phyloP scores from a whole-genome alignment of 2,888 invertebrate genomes.

The Osmoderma eremita region DNA sequence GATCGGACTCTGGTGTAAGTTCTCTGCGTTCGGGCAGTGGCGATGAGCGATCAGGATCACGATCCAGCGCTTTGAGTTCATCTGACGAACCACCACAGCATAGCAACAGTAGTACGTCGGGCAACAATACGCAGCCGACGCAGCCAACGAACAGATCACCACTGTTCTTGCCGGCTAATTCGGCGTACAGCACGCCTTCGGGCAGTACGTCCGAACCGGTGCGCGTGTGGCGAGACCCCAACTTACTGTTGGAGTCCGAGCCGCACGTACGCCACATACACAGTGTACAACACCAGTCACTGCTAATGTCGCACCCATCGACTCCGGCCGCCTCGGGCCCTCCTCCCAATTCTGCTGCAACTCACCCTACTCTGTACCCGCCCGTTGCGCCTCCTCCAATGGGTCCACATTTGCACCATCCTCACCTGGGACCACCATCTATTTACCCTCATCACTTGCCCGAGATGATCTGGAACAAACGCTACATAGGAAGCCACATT shows the following conservation, averaged over 20 bases:
- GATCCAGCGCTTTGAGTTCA: constrained; percentile 78
- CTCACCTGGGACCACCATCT: constrained; percentile 55
- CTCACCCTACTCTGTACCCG: constrained; percentile 54
- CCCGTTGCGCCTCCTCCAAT: constrained; percentile 53
- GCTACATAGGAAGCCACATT: constrained; percentile 66
- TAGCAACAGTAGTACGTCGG: constrained; percentile 27
- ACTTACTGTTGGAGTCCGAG: constrained; percentile 65
- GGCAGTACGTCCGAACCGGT: constrained; percentile 50
- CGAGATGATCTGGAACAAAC: constrained; percentile 72
- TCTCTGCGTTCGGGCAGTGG: constrained; percentile 77
- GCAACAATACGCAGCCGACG: constrained; percentile 39
- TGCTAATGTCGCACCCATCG: constrained; percentile 70
- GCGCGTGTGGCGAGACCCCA: constrained; percentile 70
- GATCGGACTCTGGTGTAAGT: constrained; percentile 72
- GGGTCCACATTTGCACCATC: constrained; percentile 58
- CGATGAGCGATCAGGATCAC: constrained; percentile 81
- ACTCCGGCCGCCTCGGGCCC: constrained; percentile 57
- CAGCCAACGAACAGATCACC: constrained; percentile 56
- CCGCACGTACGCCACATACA: constrained; percentile 70
- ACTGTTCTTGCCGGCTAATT: constrained; percentile 54
- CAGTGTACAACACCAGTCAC: constrained; percentile 70
- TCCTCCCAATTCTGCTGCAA: constrained; percentile 46
- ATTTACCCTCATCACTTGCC: constrained; percentile 62
- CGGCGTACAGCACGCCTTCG: constrained; percentile 45
- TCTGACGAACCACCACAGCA: constrained; percentile 71